Percentiles rank a stretch among this genome's conserved stretches.
Conservation (phyloP, 2,888 invertebrate genomes). For the Drosophila vallismaia region DNA sequence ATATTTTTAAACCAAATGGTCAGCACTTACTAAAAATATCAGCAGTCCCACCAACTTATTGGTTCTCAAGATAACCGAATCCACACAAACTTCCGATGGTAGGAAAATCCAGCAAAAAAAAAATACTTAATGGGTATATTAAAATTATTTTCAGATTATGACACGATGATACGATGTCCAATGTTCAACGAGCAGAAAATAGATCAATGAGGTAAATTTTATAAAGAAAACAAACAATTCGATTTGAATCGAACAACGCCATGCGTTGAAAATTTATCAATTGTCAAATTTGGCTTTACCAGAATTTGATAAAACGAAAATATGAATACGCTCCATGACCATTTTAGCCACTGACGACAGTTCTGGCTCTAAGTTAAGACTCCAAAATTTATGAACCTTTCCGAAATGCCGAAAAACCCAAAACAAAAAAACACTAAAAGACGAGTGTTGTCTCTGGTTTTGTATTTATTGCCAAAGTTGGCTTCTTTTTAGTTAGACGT, state of each 20-base stretch:
- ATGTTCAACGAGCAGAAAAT: neutral
- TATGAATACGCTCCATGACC: slow-evolving; percentile 33
- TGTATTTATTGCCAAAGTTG: slow-evolving; percentile 30
- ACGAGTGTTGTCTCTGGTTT: slow-evolving; percentile 4
- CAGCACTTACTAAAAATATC: slow-evolving; percentile 23
- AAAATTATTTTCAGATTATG: neutral
- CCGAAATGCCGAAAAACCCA: slow-evolving; percentile 1
- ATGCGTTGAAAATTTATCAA: slow-evolving; percentile 45
- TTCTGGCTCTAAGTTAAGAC: slow-evolving; percentile 50
- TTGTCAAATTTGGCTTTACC: slow-evolving; percentile 45
- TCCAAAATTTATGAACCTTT: slow-evolving; percentile 56
- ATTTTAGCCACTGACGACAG: slow-evolving; percentile 58
- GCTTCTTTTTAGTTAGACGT: slow-evolving; percentile 22
- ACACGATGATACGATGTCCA: neutral
- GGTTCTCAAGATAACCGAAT: slow-evolving; percentile 1
- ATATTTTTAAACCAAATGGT: slow-evolving; percentile 18
- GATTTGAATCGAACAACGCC: no score
- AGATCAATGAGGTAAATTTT: neutral
- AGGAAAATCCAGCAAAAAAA: no score
- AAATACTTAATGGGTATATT: neutral
- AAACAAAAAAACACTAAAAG: neutral
- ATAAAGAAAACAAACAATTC: neutral
- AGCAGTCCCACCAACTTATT: neutral
- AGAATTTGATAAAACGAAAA: slow-evolving; percentile 41
- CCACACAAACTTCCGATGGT: neutral